Evolutionary conservation across 2,113 vertebrate genomes (phyloP), one percentile per base, ranked within the genome.

Genomic region (Eolophus roseicapilla): DNA sequence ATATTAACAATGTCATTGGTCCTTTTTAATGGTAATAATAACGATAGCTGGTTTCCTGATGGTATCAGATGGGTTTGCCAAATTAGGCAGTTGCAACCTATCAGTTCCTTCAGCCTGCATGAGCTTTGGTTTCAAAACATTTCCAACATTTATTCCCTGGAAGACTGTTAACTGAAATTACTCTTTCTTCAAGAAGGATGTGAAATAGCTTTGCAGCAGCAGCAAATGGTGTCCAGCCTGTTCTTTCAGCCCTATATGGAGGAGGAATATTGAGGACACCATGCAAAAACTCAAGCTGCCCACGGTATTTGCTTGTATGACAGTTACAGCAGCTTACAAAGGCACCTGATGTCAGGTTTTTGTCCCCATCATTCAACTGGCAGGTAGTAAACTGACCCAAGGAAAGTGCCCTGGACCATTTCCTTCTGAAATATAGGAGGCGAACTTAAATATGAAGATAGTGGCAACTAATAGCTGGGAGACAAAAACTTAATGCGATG

Each of bases 121-220:
- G 0, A 85, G 49, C 67, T 60, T 82, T 86, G 43, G 19, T 84
- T 83, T 65, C 53, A 82, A 82, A 93, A 63, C 33, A 76, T 59
- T 91, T 70, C 78, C 65, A 52, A 19, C 27, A 37, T 83, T 43
- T 92, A 33, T 55, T 82, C 47, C 62, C 33, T 37, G 43, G 69
- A 67, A 88, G 24, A 63, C 33, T 50, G 55, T 41, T 77, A 95
- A 67, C 29, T 79, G 84, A 78, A 96, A 79, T 86, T 29, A 68
- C 78, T 95, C 47, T 93, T 84, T 95, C 92, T 92, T 87, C 50
- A 78, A 83, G 53, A 31, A 78, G 29, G 16, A 64, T 44, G 62
- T 47, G 44, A 97, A 93, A 92, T 35, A 64, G 43, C 65, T 91
- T 88, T 76, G 8, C 69, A 93, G 50, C 24, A 83, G 80, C 75